phyloP scores from a whole-genome alignment of 2,113 vertebrate genomes.

The Melanostigma gelatinosum region DNA sequence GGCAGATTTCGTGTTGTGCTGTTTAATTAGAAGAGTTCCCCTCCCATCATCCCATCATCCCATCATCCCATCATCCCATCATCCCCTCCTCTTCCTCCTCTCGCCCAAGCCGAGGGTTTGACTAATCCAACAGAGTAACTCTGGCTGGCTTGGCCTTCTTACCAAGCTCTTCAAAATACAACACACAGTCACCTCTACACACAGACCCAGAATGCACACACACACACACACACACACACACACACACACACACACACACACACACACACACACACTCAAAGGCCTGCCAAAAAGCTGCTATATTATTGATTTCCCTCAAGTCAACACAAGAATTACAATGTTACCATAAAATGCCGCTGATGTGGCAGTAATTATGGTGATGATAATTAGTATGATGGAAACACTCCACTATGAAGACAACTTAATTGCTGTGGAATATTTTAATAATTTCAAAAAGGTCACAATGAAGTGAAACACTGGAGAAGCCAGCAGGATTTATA shows the following conservation, averaged over 20 bases:
- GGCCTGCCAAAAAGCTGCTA: background rate
- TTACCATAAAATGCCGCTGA: background rate
- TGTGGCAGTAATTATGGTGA: background rate
- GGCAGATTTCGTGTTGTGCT: background rate
- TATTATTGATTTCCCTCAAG: slow-evolving; percentile 34
- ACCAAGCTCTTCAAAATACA: slow-evolving; percentile 40
- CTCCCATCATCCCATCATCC: slow-evolving; percentile 34
- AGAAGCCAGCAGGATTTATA: too few species aligned
- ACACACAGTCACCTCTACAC: slow-evolving; percentile 2
- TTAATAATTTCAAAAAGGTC: background rate
- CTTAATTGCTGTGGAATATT: background rate
- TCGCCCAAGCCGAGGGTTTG: slow-evolving; percentile 21
- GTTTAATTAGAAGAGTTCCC: slow-evolving; percentile 40
- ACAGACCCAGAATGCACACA: slow-evolving; percentile 13
- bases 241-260: background rate
- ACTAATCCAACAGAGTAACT: slow-evolving; percentile 25
- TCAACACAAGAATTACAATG: background rate
- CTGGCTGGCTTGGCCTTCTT: slow-evolving; percentile 14
- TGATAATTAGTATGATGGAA: background rate
- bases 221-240: slow-evolving; percentile 7
- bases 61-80: slow-evolving; percentile 38
- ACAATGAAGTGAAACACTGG: background rate
- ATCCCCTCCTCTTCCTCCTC: slow-evolving; percentile 31
- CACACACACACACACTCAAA: background rate
- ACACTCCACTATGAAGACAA: background rate